Evolutionary conservation across 37 sponge, comb jelly and placozoan genomes (phyloP).

Genomic region (Hexactinellida sp.): DNA sequence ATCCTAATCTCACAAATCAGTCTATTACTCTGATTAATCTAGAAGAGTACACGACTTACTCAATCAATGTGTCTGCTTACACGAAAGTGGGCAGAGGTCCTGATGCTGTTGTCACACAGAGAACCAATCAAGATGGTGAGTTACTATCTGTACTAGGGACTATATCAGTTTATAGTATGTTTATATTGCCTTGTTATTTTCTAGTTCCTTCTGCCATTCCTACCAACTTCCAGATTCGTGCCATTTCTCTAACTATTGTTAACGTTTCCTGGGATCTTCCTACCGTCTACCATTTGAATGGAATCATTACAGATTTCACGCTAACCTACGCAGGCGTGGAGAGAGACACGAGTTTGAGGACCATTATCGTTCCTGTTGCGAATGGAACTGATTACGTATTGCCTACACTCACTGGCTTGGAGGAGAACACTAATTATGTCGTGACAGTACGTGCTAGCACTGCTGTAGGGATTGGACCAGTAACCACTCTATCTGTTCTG

Average conservation of each 20-base stretch:
- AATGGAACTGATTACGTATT: neutral
- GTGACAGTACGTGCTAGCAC: neutral
- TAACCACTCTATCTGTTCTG: neutral
- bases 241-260: neutral
- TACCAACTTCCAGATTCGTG: neutral
- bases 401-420: neutral
- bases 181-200: neutral
- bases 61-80: no score
- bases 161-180: no score
- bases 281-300: neutral
- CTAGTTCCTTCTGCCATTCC: neutral
- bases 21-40: no score
- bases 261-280: neutral
- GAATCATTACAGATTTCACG: neutral
- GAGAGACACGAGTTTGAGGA: neutral
- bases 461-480: neutral
- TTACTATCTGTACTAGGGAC: no score
- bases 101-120: no score
- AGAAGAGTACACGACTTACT: no score
- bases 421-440: neutral
- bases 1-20: no score
- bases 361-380: neutral
- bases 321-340: neutral
- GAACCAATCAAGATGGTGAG: no score
- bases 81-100: no score